These are phyloP conservation scores for Epinephelus cyanopodus DNA, from an alignment of 2,113 vertebrate species.

Conservation along the genomic window DNA sequence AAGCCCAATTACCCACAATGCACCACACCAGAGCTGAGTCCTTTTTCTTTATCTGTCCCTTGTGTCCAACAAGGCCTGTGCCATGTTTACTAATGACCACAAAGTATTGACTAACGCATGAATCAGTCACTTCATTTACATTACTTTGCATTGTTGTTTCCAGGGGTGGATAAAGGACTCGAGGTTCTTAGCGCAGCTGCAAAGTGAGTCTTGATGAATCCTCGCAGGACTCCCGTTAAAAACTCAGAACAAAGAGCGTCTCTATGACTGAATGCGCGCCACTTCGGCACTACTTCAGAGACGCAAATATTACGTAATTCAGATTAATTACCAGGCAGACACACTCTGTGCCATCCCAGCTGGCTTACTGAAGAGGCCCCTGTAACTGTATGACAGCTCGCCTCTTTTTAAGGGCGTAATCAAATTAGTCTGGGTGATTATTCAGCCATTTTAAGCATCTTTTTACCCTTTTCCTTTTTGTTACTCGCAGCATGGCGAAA, in stretches of 20 bases:
- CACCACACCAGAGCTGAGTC: conserved; percentile 38
- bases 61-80: conserved; percentile 42
- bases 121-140: conserved; percentile 65
- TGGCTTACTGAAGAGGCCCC: conserved; percentile 64
- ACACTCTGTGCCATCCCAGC: conserved; percentile 52
- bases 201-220: conserved; percentile 40
- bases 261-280: conserved; percentile 40
- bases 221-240: conserved; percentile 24
- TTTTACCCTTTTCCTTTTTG: conserved; percentile 63
- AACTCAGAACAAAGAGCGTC: conserved; percentile 51
- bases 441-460: conserved; percentile 73
- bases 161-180: conserved; percentile 18
- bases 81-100: conserved; percentile 77
- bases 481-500: conserved; percentile 63
- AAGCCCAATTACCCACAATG: conserved; percentile 51
- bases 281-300: conserved; percentile 59
- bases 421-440: conserved; percentile 79
- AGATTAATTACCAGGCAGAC: conserved; percentile 73
- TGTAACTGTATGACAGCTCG: conserved; percentile 73
- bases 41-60: conserved; percentile 45
- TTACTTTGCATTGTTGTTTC: conserved; percentile 63
- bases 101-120: conserved; percentile 48
- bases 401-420: conserved; percentile 76
- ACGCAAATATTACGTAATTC: conserved; percentile 63
- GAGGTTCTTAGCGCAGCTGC: conserved; percentile 30